A percentile compares a stretch with the other conserved stretches of the same genome.
These are phyloP conservation scores for Cyanoramphus novaezelandiae DNA, from an alignment of 2,113 vertebrate species.

Conservation along the genomic window DNA sequence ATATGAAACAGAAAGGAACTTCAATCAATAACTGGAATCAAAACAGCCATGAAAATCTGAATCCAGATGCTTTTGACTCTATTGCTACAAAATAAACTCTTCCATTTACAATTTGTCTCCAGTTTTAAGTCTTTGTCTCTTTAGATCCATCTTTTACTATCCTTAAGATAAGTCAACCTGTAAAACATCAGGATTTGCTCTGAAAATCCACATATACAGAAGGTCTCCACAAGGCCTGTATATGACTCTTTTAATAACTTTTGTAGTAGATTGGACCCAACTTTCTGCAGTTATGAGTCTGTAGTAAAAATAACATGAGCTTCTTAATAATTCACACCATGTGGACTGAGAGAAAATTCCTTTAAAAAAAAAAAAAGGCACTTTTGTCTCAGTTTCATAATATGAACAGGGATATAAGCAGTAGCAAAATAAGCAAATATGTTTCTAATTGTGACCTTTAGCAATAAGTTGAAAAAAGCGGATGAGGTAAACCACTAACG, in stretches of 20 bases:
- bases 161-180: background rate
- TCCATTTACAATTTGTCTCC: background rate
- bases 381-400: slow-evolving; percentile 26
- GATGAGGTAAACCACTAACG: slow-evolving; percentile 60
- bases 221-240: background rate
- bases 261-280: background rate
- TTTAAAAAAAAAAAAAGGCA: background rate
- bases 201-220: background rate
- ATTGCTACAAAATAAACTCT: background rate
- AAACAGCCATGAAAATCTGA: slow-evolving; percentile 15
- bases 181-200: background rate
- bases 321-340: slow-evolving; percentile 36
- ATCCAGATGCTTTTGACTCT: slow-evolving; percentile 25
- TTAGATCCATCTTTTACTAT: background rate
- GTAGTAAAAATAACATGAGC: background rate
- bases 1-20: slow-evolving; percentile 1
- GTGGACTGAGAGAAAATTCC: background rate
- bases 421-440: slow-evolving; percentile 57
- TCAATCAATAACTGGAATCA: slow-evolving; percentile 22
- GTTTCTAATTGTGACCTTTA: slow-evolving; percentile 69
- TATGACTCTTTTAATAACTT: background rate
- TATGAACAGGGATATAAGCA: slow-evolving; percentile 4
- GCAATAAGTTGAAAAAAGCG: background rate
- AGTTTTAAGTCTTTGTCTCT: background rate
- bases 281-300: background rate